Evolutionary conservation across 2,888 invertebrate genomes (phyloP), one percentile per base, ranked within the genome.

Genomic region (Limnephilus rhombicus): DNA sequence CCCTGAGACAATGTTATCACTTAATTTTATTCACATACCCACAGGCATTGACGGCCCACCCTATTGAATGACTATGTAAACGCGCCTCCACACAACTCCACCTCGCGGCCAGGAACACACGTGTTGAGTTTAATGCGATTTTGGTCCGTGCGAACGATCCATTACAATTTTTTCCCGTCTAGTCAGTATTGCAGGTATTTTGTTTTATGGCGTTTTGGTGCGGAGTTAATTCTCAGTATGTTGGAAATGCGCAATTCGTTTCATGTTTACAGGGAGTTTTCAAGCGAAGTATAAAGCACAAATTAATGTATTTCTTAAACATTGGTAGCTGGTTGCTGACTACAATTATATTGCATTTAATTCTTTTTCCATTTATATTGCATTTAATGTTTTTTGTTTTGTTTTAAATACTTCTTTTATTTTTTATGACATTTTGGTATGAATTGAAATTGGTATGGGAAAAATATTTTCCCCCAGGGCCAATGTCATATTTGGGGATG

Each of bases 141-240:
- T 83, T 37, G 37, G 83, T 83, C 37, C 83, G 83, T 83, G 37
- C 83, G 37, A 83, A 83, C 83, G 83, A 83, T 34, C 24, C 83
- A 34, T 83, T 34, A 41, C 24, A 83, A 37, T 83, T 37, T 83
- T 83, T 83, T 29, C 68, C 68, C 68, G 68, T 68, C 68, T 68
- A 68, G 68, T 68, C 68, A 68, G 68, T n/a, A 24, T 68, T 68
- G 68, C 24, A 24, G 24, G 68, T n/a, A 68, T 68, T 68, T 68
- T 68, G 68, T 68, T 68, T 68, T 68, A 37, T 37, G 41, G 37
- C 83, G 37, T 83, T 41, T 83, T 83, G 37, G 34, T 37, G 18
- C n/a, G 83, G 24, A 37, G 83, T 18, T 83, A 24, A 83, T 37
- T 83, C 34, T 7, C 83, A 37, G 18, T 37, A 83, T 31, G 83